These are phyloP conservation scores for Epinephelus malabaricus DNA, from an alignment of 2,797 vertebrate species.

Conservation along the genomic window DNA sequence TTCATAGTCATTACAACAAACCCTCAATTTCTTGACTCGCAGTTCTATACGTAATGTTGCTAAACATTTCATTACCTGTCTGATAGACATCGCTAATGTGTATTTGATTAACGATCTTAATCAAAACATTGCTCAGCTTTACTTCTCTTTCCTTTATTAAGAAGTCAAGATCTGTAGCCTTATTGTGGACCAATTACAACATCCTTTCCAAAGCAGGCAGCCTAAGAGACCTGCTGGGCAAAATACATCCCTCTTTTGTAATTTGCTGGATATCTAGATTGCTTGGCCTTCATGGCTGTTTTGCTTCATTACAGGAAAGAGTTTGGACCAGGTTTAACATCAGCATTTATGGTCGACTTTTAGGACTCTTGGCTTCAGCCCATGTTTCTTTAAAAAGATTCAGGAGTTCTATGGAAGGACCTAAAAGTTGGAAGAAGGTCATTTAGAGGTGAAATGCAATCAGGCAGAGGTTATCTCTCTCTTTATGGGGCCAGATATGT, in stretches of 20 bases:
- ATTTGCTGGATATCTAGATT: constrained; percentile 26
- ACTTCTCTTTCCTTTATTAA: constrained; percentile 22
- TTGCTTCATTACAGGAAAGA: constrained; percentile 38
- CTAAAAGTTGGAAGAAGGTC: constrained; percentile 9
- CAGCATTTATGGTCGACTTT: constrained; percentile 26
- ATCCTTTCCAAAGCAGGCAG: constrained; percentile 19
- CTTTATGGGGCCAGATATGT: not conserved
- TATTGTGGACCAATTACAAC: constrained; percentile 11
- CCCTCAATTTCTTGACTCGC: not conserved
- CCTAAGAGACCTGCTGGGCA: constrained; percentile 15
- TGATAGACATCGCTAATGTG: not conserved
- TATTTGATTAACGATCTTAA: constrained; percentile 28
- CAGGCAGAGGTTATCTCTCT: not conserved
- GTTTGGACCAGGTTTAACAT: constrained; percentile 41
- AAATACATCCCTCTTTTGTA: constrained; percentile 33
- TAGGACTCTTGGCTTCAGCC: constrained; percentile 16
- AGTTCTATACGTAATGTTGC: not conserved
- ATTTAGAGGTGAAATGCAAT: constrained; percentile 4
- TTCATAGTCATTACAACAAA: constrained; percentile 2
- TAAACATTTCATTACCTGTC: constrained; percentile 13
- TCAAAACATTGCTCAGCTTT: constrained; percentile 10
- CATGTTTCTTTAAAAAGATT: constrained; percentile 14
- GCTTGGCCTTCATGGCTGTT: constrained; percentile 36
- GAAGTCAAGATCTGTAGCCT: not conserved
- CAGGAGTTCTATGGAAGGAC: not conserved